Evolutionary conservation across 1,140 invertebrate species (phyloP).

Genomic region (Drosophila auraria): DNA sequence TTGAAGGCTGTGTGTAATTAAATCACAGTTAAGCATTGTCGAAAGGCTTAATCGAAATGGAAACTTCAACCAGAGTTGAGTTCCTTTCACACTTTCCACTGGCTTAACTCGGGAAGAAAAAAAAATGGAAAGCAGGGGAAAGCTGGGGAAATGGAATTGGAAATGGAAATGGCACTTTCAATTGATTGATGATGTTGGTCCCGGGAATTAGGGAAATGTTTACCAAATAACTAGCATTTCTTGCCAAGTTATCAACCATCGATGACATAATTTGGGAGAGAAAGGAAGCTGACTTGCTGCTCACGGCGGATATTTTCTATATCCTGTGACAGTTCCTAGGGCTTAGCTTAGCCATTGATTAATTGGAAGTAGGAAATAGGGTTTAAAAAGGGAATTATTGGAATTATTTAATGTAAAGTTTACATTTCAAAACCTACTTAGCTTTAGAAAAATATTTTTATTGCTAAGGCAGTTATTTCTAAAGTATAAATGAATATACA

Average conservation of each 20-base stretch:
- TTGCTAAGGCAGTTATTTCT: too few species aligned
- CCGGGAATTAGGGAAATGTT: slow-evolving; percentile 13
- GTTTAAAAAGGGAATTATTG: too few species aligned
- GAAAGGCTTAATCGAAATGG: slow-evolving; percentile 27
- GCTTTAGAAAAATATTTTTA: too few species aligned
- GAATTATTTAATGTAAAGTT: too few species aligned
- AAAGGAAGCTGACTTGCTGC: not conserved
- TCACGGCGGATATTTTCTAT: not conserved
- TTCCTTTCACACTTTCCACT: slow-evolving; percentile 10
- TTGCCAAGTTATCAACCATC: not conserved
- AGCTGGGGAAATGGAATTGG: not conserved
- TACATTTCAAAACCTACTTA: too few species aligned
- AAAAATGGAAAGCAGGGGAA: not conserved
- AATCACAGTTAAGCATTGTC: slow-evolving; percentile 34
- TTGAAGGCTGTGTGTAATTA: slow-evolving; percentile 30
- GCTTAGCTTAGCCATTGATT: not conserved
- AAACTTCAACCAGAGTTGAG: slow-evolving; percentile 5
- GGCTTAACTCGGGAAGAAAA: not conserved
- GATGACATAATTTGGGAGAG: slow-evolving; percentile 1
- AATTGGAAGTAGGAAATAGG: not conserved
- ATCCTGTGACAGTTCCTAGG: not conserved
- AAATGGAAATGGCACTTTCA: slow-evolving; percentile 31
- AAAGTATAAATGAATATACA: too few species aligned
- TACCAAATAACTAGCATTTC: slow-evolving; percentile 6
- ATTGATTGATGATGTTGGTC: slow-evolving; percentile 70